A percentile compares a stretch with the other conserved stretches of the same genome.
phyloP scores from a whole-genome alignment of 2,888 invertebrate species.

The Odontothrips loti region DNA sequence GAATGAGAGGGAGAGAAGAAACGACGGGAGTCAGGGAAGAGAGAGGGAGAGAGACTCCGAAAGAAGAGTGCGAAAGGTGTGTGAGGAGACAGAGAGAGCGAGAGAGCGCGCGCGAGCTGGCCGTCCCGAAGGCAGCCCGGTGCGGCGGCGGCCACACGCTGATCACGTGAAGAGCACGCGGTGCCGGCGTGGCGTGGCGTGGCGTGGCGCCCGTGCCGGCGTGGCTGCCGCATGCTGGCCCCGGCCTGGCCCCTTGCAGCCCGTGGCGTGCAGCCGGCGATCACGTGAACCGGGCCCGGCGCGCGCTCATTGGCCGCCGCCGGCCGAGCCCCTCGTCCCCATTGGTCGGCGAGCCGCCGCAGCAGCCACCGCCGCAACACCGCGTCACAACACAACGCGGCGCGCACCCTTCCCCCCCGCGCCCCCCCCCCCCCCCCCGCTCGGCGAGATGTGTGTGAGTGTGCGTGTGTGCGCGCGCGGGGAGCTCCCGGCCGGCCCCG shows the following conservation, averaged over 20 bases:
- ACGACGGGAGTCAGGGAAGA: no score
- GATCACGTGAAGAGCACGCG: constrained; percentile 1
- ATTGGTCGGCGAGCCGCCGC: neutral
- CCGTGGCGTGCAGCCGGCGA: neutral
- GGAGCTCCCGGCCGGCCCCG: no score
- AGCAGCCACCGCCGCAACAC: neutral
- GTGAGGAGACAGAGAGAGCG: neutral
- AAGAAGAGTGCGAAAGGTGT: neutral
- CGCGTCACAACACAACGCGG: constrained; percentile 17
- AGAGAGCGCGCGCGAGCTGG: neutral
- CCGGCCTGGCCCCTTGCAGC: neutral
- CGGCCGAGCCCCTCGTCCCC: constrained; percentile 11
- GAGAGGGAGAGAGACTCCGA: neutral
- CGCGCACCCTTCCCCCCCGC: neutral
- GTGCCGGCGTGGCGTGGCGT: no score
- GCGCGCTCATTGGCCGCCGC: neutral
- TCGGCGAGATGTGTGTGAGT: neutral
- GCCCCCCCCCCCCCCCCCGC: neutral
- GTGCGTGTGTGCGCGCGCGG: neutral
- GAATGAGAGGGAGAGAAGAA: no score
- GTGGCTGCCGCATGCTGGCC: neutral
- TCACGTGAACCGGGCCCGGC: constrained; percentile 3
- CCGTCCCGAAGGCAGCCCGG: neutral
- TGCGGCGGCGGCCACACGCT: neutral
- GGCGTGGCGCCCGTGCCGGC: neutral